Base-by-base conservation (phyloP, 2,888 invertebrate species). In the Cryptophagus acutangulus region DNA sequence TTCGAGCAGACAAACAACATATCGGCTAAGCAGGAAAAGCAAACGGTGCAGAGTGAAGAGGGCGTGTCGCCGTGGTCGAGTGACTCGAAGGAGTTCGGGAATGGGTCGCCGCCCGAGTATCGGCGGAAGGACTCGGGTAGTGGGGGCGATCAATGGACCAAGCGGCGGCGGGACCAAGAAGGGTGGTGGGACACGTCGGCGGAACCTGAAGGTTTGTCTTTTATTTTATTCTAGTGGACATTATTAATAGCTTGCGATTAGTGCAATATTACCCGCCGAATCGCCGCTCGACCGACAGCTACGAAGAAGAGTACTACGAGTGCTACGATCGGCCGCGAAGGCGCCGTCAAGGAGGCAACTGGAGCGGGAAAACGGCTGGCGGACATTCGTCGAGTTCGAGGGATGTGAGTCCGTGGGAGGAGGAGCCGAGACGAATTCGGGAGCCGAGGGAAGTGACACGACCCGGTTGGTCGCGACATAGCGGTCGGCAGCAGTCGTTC, bases 391-490 rank as follows among this genome's bases (percentile, higher is more conserved):
- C 84, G 0, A 83, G 83, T 4, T 84, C 84, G 0, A 73, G 87
- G 0, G 87, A 88, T 62, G 79, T 82, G 14, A 84, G 87, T 33
- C 84, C 86, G 2, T 87, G 87, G 87, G 86, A 87, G 45, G 87
- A 87, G 51, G 72, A 76, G 47, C 74, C 76, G 3, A 61, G 73
- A 5, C 33, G 71, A 71, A n/a, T n/a, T n/a, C 36, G 67, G 70
- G 38, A 78, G 67, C 15, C 41, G 29, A 63, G 69, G 42, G 69
- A 67, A 48, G 66, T 60, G 5, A 67, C 47, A 63, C 68, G 40
- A 57, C 67, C 41, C 55, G 71, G 38, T 49, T 72, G 45, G 62
- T 72, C 46, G 67, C 72, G 51, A 68, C 72, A 49, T 55, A 67
- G 54, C 62, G 60, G 53, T 51, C 66, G 69, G 52, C 53, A 66